These are phyloP conservation scores for Atractosteus spatula DNA, from an alignment of 2,113 vertebrate genomes.

Conservation along the genomic window DNA sequence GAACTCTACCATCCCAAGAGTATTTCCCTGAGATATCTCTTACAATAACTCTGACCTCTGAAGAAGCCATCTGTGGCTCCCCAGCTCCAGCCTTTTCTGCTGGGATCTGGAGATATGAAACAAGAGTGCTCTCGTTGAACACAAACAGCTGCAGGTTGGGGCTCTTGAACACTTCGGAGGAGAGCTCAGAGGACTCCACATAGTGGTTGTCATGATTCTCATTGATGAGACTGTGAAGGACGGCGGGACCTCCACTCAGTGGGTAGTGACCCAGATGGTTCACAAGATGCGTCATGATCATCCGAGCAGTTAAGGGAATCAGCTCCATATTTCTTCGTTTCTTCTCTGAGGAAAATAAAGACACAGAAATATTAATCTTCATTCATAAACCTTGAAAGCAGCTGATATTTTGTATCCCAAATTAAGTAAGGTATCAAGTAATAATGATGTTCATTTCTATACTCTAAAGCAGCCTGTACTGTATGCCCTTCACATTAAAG, in stretches of 20 bases:
- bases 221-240: conserved; percentile 89
- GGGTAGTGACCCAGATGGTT: conserved; percentile 95
- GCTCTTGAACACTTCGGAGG: conserved; percentile 90
- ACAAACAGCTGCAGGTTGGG: conserved; percentile 95
- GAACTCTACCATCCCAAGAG: conserved; percentile 86
- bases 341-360: conserved; percentile 66
- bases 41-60: conserved; percentile 88
- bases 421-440: no score
- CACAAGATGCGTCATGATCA: conserved; percentile 95
- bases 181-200: conserved; percentile 84
- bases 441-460: not conserved
- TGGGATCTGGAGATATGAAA: conserved; percentile 91
- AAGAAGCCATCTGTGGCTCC: conserved; percentile 49
- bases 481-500: not conserved
- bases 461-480: not conserved
- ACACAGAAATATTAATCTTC: not conserved
- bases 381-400: no score
- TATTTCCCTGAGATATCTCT: conserved; percentile 97
- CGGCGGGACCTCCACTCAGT: conserved; percentile 82
- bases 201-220: conserved; percentile 92
- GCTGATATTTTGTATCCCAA: no score
- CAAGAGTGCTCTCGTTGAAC: conserved; percentile 92
- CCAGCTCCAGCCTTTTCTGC: conserved; percentile 41
- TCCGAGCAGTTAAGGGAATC: conserved; percentile 88
- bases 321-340: conserved; percentile 84